phyloP scores from a whole-genome alignment of 2,888 invertebrate genomes.

The Lottia scabra region DNA sequence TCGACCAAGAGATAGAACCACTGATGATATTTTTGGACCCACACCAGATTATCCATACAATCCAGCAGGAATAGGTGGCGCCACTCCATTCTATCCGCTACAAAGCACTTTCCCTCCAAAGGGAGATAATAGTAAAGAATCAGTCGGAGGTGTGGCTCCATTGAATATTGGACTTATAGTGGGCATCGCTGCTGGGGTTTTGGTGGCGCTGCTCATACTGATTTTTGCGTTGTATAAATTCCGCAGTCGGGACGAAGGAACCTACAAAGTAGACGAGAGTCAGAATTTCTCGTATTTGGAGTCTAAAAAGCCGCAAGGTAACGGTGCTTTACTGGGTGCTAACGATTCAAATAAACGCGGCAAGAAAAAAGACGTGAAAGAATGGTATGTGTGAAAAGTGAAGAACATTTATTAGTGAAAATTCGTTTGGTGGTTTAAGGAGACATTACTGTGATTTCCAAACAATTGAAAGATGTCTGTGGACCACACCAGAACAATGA shows the following conservation, averaged over 20 bases:
- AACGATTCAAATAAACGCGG: constrained; percentile 48
- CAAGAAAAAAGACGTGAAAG: constrained; percentile 63
- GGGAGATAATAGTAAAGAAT: constrained; percentile 23
- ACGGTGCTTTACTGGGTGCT: constrained; percentile 50
- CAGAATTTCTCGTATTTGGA: constrained; percentile 74
- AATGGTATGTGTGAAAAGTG: constrained; percentile 61
- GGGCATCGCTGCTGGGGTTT: constrained; percentile 90
- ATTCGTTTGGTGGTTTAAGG: no score
- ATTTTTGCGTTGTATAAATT: constrained; percentile 76
- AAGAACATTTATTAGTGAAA: no score
- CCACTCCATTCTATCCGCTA: not conserved
- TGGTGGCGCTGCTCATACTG: constrained; percentile 86
- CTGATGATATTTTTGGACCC: constrained; percentile 18
- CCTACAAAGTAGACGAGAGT: constrained; percentile 92
- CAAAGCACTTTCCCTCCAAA: constrained; percentile 14
- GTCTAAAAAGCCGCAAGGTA: constrained; percentile 55
- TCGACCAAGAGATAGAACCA: not conserved
- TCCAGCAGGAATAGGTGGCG: not conserved
- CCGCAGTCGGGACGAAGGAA: constrained; percentile 81
- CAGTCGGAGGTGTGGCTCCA: constrained; percentile 15
- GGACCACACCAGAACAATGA: no score
- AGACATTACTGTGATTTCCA: no score
- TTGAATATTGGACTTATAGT: constrained; percentile 75
- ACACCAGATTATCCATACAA: constrained; percentile 14
- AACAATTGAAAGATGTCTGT: no score